These are phyloP conservation scores for Semibalanus balanoides DNA, from an alignment of 1,140 invertebrate species.

Conservation along the genomic window DNA sequence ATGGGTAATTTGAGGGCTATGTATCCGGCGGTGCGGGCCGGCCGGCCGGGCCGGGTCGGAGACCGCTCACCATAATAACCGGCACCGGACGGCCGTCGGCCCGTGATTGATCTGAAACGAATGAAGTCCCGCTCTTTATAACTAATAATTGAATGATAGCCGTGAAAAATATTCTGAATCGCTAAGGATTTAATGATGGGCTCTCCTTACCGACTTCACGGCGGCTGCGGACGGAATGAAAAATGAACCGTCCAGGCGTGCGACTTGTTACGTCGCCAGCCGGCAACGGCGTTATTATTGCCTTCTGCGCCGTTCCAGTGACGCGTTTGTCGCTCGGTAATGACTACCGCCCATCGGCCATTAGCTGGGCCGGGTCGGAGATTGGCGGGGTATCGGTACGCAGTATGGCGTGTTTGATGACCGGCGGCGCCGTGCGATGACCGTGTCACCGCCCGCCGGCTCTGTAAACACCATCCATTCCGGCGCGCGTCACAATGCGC, in stretches of 20 bases:
- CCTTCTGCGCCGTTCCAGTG: not conserved
- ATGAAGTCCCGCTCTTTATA: not conserved
- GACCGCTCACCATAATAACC: not conserved
- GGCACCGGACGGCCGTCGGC: not conserved
- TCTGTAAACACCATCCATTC: not conserved
- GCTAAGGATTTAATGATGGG: not conserved
- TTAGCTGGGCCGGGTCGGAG: no score
- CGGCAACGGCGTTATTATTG: not conserved
- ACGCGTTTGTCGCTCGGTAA: not conserved
- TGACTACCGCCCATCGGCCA: not conserved
- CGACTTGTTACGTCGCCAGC: no score
- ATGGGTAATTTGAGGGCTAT: not conserved
- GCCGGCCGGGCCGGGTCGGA: no score
- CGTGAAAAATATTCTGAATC: conserved; percentile 2
- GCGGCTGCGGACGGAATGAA: not conserved
- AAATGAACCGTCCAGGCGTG: not conserved
- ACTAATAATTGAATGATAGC: conserved; percentile 2
- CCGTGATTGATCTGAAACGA: not conserved
- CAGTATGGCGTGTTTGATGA: not conserved
- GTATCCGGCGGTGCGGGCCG: not conserved
- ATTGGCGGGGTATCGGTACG: no score
- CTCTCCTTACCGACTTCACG: not conserved
- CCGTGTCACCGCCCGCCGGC: not conserved
- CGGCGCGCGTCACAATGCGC: not conserved
- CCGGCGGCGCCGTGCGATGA: no score